phyloP scores from a whole-genome alignment of 2,797 vertebrate genomes.

The Eulemur mongoz region DNA sequence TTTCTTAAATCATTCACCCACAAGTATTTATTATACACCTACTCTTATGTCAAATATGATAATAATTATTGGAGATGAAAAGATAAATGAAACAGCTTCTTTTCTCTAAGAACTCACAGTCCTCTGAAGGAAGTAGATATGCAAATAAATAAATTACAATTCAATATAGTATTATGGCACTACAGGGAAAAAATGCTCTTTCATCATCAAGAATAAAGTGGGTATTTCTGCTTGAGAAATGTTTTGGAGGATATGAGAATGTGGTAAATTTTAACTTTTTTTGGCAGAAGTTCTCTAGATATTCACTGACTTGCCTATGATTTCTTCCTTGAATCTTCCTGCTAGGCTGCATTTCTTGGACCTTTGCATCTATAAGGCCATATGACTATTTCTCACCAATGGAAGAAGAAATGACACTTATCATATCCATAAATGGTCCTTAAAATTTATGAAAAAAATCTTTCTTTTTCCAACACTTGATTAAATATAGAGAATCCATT shows the following conservation, averaged over 20 bases:
- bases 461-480: neutral
- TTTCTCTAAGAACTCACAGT: neutral
- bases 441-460: neutral
- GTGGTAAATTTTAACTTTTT: neutral
- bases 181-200: neutral
- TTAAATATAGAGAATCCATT: neutral
- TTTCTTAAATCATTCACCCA: neutral
- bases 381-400: neutral
- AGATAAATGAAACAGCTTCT: neutral
- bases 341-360: neutral
- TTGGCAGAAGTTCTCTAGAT: neutral
- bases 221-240: neutral
- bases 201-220: neutral
- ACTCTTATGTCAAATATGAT: neutral
- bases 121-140: neutral
- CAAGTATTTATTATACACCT: constrained; percentile 40
- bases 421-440: neutral
- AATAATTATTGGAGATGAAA: neutral
- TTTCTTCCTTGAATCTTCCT: neutral
- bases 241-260: neutral
- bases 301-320: neutral
- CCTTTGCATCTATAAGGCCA: neutral
- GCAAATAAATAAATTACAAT: neutral
- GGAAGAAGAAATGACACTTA: neutral
- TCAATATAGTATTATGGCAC: neutral